A percentile compares a stretch with the other conserved stretches of the same genome.
Evolutionary conservation across 2,113 vertebrate genomes (phyloP).

Genomic region (Channa argus): DNA sequence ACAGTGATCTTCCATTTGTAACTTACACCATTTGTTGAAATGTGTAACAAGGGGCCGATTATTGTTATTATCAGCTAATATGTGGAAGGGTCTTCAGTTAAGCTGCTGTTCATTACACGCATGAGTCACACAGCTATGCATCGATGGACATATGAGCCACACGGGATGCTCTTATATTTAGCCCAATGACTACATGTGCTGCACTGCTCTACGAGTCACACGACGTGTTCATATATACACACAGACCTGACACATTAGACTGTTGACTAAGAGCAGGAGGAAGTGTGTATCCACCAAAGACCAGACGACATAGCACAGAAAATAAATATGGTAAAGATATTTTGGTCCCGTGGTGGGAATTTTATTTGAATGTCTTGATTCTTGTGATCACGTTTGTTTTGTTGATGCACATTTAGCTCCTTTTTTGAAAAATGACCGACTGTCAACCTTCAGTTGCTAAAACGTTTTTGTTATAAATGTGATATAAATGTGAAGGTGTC

Average conservation of each 20-base stretch:
- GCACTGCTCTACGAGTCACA: conserved; percentile 70
- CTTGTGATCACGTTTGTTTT: conserved; percentile 3
- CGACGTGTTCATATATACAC: conserved; percentile 65
- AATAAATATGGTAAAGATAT: conserved; percentile 22
- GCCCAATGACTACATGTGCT: conserved; percentile 49
- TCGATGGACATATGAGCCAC: conserved; percentile 64
- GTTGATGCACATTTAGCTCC: neutral
- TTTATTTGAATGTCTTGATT: neutral
- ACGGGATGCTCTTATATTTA: conserved; percentile 60
- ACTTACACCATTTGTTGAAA: too few species aligned
- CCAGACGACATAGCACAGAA: conserved; percentile 12
- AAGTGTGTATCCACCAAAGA: conserved; percentile 46
- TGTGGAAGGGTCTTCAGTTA: too few species aligned
- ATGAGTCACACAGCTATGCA: conserved; percentile 32
- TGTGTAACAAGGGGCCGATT: too few species aligned
- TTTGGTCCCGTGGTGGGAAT: conserved; percentile 14
- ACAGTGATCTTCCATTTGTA: too few species aligned
- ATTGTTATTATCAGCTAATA: too few species aligned
- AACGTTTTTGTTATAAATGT: too few species aligned
- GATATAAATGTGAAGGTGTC: too few species aligned
- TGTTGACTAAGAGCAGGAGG: conserved; percentile 70
- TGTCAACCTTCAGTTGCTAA: neutral
- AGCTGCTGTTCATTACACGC: neutral
- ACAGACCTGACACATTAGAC: conserved; percentile 54
- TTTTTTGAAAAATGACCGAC: neutral